Conservation (phyloP, 2,113 vertebrate genomes). For the Ceuthmochares aereus region DNA sequence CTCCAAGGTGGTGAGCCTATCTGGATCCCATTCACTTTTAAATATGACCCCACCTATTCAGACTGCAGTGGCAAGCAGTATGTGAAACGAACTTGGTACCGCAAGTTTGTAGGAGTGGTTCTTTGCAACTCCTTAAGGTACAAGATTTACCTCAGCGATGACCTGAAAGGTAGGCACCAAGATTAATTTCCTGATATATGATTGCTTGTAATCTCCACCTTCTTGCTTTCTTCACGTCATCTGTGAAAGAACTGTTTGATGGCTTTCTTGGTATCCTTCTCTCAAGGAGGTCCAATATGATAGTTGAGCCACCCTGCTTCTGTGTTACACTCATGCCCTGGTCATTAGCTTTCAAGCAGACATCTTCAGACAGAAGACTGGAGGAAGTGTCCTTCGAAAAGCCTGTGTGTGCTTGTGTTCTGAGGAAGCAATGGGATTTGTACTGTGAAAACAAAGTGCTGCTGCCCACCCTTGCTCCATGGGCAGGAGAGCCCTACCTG, state of each 20-base stretch:
- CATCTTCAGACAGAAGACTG: background rate
- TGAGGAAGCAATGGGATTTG: background rate
- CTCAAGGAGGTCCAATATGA: background rate
- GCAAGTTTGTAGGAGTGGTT: constrained; percentile 95
- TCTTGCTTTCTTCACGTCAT: background rate
- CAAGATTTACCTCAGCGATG: constrained; percentile 98
- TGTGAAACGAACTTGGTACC: constrained; percentile 97
- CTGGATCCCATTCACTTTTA: constrained; percentile 95
- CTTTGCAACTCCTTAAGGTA: constrained; percentile 97
- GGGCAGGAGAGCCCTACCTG: background rate
- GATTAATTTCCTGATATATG: background rate
- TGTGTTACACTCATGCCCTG: rapidly evolving
- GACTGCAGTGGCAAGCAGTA: constrained; percentile 94
- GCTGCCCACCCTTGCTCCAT: background rate
- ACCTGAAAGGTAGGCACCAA: constrained; percentile 87
- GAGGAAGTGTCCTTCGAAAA: background rate
- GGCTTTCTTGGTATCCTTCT: background rate
- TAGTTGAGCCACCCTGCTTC: background rate
- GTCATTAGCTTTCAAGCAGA: background rate
- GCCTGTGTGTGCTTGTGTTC: background rate
- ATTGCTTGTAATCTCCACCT: background rate
- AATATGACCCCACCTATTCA: constrained; percentile 88
- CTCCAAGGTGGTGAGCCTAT: constrained; percentile 94
- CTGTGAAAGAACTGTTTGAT: background rate
- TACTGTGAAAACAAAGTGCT: background rate